phyloP scores from a whole-genome alignment of 2,888 invertebrate genomes.

The Sussaba pulchella region DNA sequence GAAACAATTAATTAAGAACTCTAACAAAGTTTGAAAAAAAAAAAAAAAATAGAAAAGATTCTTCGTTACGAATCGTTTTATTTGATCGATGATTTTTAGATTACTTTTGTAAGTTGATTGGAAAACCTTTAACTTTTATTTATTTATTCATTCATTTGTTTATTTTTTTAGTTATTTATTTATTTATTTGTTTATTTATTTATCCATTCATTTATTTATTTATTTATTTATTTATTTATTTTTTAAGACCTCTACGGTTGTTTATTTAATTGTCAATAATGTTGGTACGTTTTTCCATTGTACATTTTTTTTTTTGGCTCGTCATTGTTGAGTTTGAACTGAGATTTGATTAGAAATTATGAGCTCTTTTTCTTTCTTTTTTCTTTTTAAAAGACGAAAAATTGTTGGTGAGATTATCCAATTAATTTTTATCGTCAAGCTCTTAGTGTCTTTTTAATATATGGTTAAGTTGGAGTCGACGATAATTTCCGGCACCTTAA shows the following conservation, averaged over 20 bases:
- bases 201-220: no score
- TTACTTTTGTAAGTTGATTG: constrained; percentile 51
- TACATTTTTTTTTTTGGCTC: constrained; percentile 31
- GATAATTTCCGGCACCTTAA: constrained; percentile 9
- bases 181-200: no score
- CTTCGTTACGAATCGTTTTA: constrained; percentile 41
- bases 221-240: not conserved
- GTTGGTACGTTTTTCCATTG: constrained; percentile 35
- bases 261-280: constrained; percentile 57
- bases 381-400: constrained; percentile 3
- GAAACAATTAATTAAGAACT: constrained; percentile 30
- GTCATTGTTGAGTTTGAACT: constrained; percentile 51
- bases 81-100: constrained; percentile 53
- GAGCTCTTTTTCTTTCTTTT: no score
- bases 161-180: no score
- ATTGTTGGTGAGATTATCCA: not conserved
- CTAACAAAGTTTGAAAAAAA: not conserved
- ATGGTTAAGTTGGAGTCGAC: constrained; percentile 1
- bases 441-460: constrained; percentile 27
- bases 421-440: constrained; percentile 48
- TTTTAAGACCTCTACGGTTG: not conserved
- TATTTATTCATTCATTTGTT: no score
- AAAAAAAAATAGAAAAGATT: constrained; percentile 35
- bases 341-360: not conserved
- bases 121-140: constrained; percentile 46